Evolutionary conservation across 2,888 invertebrate species (phyloP).

Genomic region (Tinea pellionella): DNA sequence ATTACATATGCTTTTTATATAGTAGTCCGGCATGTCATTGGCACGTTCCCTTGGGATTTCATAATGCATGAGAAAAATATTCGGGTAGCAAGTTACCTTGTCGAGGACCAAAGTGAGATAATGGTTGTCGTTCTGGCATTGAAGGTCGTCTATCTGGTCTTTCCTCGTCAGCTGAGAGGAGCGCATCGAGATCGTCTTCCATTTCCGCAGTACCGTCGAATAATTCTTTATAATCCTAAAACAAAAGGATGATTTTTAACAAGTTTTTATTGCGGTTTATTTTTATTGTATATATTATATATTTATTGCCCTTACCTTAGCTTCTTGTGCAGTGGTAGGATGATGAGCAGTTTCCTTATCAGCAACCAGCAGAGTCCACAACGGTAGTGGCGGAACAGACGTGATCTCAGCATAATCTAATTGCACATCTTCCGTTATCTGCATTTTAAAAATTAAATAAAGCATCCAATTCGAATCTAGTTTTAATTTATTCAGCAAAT

Average conservation of each 20-base stretch:
- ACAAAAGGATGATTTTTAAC: too few species aligned
- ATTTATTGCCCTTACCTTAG: constrained; percentile 58
- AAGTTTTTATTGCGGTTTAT: too few species aligned
- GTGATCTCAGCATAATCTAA: constrained; percentile 95
- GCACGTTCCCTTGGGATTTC: too few species aligned
- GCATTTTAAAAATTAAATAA: constrained; percentile 17
- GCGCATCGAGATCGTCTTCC: constrained; percentile 83
- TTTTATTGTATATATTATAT: too few species aligned
- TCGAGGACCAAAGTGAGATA: constrained; percentile 88
- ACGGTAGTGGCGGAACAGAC: constrained; percentile 96
- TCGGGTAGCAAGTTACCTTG: constrained; percentile 66
- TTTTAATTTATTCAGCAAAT: too few species aligned
- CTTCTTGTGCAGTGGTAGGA: constrained; percentile 64
- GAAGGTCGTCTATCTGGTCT: constrained; percentile 74
- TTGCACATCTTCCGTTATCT: constrained; percentile 87
- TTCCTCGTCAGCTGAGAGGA: constrained; percentile 82
- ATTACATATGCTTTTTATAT: neutral
- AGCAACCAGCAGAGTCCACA: constrained; percentile 95
- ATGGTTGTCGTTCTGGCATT: constrained; percentile 77
- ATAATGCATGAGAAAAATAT: too few species aligned
- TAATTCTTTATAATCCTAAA: constrained; percentile 90
- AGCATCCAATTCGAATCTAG: neutral
- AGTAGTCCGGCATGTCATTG: too few species aligned
- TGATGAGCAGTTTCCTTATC: constrained; percentile 84
- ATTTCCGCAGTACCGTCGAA: constrained; percentile 78